Percentiles rank a stretch among this genome's conserved stretches.
Conservation (phyloP, 2,113 vertebrate genomes). For the Engraulis encrasicolus region DNA sequence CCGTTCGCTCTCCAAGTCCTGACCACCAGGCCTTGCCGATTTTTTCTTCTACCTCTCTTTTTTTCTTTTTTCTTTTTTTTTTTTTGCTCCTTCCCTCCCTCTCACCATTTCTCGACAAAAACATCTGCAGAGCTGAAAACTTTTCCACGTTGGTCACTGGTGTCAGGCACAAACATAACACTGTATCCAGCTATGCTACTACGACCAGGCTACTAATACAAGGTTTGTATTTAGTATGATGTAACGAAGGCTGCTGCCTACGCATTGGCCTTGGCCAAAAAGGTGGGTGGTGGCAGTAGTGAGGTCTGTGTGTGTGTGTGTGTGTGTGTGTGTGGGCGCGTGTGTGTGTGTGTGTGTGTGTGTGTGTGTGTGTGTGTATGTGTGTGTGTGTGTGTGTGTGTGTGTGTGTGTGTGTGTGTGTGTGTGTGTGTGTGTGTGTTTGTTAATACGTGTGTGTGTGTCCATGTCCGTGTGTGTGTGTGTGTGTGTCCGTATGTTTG, state of each 20-base stretch:
- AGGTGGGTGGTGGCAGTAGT: not conserved
- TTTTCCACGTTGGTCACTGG: conserved; percentile 9
- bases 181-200: conserved; percentile 5
- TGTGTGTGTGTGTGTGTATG: too few relatives aligned
- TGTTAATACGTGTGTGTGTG: too few relatives aligned
- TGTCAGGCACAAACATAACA: conserved; percentile 22
- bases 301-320: too few relatives aligned
- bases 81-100: not conserved
- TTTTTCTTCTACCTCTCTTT: not conserved
- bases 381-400: too few relatives aligned
- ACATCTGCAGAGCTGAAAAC: conserved; percentile 11
- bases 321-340: too few relatives aligned
- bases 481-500: too few relatives aligned
- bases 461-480: too few relatives aligned
- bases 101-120: not conserved
- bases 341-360: too few relatives aligned
- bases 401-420: too few relatives aligned
- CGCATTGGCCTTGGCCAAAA: not conserved
- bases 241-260: not conserved
- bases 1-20: not conserved
- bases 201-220: too few relatives aligned
- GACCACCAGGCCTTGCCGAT: conserved; percentile 3
- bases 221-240: conserved; percentile 31
- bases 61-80: not conserved
- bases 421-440: too few relatives aligned